Percentiles rank a stretch among this genome's conserved stretches.
Evolutionary conservation across 2,113 vertebrate genomes (phyloP).

Genomic region (Forbesichthys papilliferus): DNA sequence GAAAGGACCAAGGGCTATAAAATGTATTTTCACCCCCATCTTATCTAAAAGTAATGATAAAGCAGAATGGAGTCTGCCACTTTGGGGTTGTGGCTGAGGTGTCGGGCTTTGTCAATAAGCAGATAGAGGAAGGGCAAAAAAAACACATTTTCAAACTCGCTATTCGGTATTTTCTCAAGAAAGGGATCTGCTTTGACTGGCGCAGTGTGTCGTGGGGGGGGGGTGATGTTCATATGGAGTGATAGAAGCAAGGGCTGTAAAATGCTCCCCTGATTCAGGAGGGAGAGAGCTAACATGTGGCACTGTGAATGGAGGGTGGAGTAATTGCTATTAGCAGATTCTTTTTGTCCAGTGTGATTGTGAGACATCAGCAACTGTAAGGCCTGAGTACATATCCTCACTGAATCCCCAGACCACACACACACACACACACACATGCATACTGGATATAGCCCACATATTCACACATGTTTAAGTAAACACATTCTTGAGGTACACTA

Average conservation of each 20-base stretch:
- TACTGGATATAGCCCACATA: not conserved
- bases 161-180: constrained; percentile 46
- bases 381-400: constrained; percentile 1
- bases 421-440: constrained; percentile 57
- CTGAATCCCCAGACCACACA: constrained; percentile 47
- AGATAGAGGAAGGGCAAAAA: constrained; percentile 52
- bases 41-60: constrained; percentile 63
- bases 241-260: constrained; percentile 55
- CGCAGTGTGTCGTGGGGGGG: constrained; percentile 54
- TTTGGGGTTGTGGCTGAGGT: not conserved
- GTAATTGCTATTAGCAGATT: constrained; percentile 65
- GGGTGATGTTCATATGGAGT: constrained; percentile 60
- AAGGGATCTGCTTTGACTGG: constrained; percentile 26
- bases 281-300: constrained; percentile 61
- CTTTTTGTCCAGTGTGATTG: constrained; percentile 23
- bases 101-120: constrained; percentile 51
- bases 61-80: constrained; percentile 25
- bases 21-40: constrained; percentile 43
- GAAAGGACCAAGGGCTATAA: constrained; percentile 49
- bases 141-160: constrained; percentile 56
- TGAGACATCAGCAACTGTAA: not conserved
- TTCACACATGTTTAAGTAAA: not conserved
- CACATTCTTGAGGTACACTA: constrained; percentile 19
- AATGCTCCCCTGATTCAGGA: constrained; percentile 47
- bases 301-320: constrained; percentile 66